These are phyloP conservation scores for Ichneumoninae sp. DNA, from an alignment of 2,888 invertebrate genomes.

Conservation along the genomic window DNA sequence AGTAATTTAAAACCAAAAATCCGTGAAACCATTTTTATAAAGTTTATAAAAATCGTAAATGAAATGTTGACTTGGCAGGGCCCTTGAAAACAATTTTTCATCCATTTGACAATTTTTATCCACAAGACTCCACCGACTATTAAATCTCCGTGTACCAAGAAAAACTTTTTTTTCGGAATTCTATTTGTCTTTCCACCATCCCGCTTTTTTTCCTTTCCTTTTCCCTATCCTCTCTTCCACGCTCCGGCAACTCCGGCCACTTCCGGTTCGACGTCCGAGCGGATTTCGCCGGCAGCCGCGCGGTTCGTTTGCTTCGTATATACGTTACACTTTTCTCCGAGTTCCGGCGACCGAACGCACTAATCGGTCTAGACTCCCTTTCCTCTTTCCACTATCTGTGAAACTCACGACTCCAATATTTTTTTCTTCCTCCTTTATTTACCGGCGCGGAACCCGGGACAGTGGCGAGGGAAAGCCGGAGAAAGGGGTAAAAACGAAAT, in stretches of 20 bases:
- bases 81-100: slow-evolving; percentile 22
- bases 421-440: slow-evolving; percentile 5
- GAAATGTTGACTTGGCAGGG: slow-evolving; percentile 1
- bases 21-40: too few relatives aligned
- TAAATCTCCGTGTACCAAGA: slow-evolving; percentile 78
- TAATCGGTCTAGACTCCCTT: slow-evolving; percentile 81
- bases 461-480: neutral
- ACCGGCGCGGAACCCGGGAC: neutral
- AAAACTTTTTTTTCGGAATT: slow-evolving; percentile 80
- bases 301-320: slow-evolving; percentile 35
- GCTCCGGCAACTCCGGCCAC: slow-evolving; percentile 65
- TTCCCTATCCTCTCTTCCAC: slow-evolving; percentile 63
- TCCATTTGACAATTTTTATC: too few relatives aligned
- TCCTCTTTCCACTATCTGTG: slow-evolving; percentile 52
- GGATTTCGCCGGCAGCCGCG: slow-evolving; percentile 62
- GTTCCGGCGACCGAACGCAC: slow-evolving; percentile 78
- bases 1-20: neutral
- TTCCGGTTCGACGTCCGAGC: slow-evolving; percentile 66
- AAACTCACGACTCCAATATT: slow-evolving; percentile 37
- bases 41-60: neutral
- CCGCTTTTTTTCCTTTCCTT: slow-evolving; percentile 43
- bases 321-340: slow-evolving; percentile 67
- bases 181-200: slow-evolving; percentile 80
- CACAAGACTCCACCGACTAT: slow-evolving; percentile 78
- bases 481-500: neutral